Evolutionary conservation across 1,140 invertebrate genomes (phyloP), one percentile per base, ranked within the genome.

Genomic region (Caenorhabditis briggsae): DNA sequence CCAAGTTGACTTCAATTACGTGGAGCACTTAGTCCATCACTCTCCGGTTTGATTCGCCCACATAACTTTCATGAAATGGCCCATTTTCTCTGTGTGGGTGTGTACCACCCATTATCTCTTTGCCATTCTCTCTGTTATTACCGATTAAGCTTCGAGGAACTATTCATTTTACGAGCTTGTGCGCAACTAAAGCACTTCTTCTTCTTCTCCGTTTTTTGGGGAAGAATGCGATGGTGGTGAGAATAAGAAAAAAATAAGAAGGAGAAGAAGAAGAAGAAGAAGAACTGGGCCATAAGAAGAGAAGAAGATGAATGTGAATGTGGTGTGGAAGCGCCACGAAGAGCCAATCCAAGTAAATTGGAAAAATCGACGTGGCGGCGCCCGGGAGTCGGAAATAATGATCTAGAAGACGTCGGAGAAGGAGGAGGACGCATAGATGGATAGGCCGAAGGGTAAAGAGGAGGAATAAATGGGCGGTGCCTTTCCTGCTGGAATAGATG

Each of bases 281-380:
- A 53, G 70, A 46, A 78, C 33, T 33, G 33, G 33, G 33, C 33
- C 33, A 33, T 33, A 33, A 33, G 33, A 33, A 33, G 33, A 33
- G 65, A 48, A 50, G 70, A 78, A 78, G 70, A 78, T 78, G 70
- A 46, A 78, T 78, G 70, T 78, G 70, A 70, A 74, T 74, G 65
- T 74, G 61, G 61, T 33, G 33, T 70, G n/a, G 70, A 78, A 46
- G 70, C 70, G n/a, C 70, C 70, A 46, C 43, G 41, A 46, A 48
- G 64, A 78, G 70, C 46, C 70, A 78, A 78, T 78, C 70, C 70
- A 78, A 78, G 70, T 78, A 78, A 78, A 78, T 78, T 78, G 70
- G 46, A 78, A 78, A 78, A 78, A 78, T 70, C 64, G 64, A 46
- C 64, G 41, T 33, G 16, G 16, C 50, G 46, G 56, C 18, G 70